Conservation (phyloP, 2,888 invertebrate species). For the Marasmarcha lunaedactyla region DNA sequence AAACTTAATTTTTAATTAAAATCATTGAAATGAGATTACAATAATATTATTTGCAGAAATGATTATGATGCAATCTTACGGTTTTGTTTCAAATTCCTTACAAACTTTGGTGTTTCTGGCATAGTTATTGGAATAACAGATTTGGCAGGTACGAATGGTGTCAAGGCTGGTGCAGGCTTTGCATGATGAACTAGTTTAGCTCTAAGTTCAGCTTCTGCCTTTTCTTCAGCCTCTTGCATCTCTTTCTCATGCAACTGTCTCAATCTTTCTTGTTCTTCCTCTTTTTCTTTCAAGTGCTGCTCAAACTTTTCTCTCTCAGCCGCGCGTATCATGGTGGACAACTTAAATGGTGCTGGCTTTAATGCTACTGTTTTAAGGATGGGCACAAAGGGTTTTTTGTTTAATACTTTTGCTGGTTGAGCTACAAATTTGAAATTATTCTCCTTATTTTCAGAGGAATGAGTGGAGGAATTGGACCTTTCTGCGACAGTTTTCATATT, state of each 20-base stretch:
- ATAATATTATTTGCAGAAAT: no score
- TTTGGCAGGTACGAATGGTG: constrained; percentile 60
- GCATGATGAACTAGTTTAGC: constrained; percentile 73
- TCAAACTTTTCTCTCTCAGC: constrained; percentile 73
- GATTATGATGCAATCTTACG: no score
- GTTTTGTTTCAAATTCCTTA: constrained; percentile 36
- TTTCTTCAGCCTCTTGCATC: constrained; percentile 53
- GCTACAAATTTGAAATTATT: constrained; percentile 72
- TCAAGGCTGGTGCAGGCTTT: constrained; percentile 67
- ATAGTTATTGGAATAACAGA: constrained; percentile 68
- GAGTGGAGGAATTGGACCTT: constrained; percentile 32
- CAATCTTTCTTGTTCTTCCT: constrained; percentile 54
- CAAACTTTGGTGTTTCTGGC: constrained; percentile 73
- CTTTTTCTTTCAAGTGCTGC: constrained; percentile 60
- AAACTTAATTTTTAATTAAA: no score
- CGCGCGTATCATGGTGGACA: constrained; percentile 75
- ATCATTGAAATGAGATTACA: no score
- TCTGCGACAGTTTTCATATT: constrained; percentile 34
- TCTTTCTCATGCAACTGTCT: constrained; percentile 43
- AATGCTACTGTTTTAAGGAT: constrained; percentile 51
- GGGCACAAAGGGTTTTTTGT: constrained; percentile 76
- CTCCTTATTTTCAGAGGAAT: constrained; percentile 56
- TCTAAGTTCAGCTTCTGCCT: constrained; percentile 59
- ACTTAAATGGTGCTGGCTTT: constrained; percentile 62
- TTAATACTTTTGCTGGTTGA: constrained; percentile 69